phyloP scores from a whole-genome alignment of 1,140 invertebrate genomes.

The Lutraria rhynchaena region DNA sequence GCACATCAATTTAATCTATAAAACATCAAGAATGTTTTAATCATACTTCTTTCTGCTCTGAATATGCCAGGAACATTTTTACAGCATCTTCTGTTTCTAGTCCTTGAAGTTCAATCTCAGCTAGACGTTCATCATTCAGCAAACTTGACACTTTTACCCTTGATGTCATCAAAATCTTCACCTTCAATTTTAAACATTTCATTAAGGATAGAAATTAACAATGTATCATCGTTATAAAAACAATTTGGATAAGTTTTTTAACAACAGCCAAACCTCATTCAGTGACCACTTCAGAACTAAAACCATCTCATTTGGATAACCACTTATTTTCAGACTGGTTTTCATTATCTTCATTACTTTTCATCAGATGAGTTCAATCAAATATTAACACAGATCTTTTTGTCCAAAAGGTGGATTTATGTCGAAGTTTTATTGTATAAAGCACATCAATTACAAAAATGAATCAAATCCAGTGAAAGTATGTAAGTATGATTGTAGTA shows the following conservation, averaged over 20 bases:
- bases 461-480: no score
- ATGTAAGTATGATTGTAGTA: no score
- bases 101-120: slow-evolving; percentile 4
- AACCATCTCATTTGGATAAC: not conserved
- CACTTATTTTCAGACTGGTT: not conserved
- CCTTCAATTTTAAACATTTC: not conserved
- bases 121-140: not conserved
- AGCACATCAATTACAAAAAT: no score
- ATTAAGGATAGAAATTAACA: not conserved
- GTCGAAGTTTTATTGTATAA: no score
- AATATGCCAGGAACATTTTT: not conserved
- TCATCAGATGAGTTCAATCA: no score
- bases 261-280: not conserved
- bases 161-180: slow-evolving; percentile 29
- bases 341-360: not conserved
- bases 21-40: no score
- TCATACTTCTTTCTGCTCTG: not conserved
- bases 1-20: no score
- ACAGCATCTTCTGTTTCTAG: slow-evolving; percentile 10
- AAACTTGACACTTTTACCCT: slow-evolving; percentile 10
- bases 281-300: not conserved
- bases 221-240: not conserved
- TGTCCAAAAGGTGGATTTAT: no score
- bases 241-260: not conserved
- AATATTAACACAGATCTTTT: no score